Conservation (phyloP, 2,113 vertebrate species). For the Lonchura striata region DNA sequence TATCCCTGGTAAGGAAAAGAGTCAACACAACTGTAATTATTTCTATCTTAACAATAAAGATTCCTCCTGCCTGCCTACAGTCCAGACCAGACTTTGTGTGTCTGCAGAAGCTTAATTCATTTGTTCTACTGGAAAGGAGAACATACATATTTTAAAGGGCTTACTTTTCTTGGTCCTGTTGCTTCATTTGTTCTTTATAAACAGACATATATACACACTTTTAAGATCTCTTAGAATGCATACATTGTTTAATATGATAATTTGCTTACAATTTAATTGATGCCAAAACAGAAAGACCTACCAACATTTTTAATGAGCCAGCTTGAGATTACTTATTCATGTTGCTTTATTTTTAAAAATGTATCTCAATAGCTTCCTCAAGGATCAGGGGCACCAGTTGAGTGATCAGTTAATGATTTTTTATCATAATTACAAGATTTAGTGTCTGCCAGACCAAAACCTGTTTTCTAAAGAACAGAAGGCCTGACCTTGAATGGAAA, state of each 20-base stretch:
- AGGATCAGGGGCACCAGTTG: background rate
- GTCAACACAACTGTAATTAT: background rate
- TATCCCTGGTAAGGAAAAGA: background rate
- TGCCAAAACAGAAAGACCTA: background rate
- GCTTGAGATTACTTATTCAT: background rate
- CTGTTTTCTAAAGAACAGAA: slow-evolving; percentile 45
- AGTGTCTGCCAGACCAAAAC: slow-evolving; percentile 36
- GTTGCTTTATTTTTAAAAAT: background rate
- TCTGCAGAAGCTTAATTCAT: background rate
- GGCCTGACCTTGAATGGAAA: slow-evolving; percentile 44
- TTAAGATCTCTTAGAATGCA: background rate
- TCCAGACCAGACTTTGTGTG: background rate
- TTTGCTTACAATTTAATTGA: background rate
- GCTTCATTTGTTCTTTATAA: background rate
- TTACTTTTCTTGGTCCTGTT: background rate
- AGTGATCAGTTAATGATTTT: slow-evolving; percentile 56
- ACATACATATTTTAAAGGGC: background rate
- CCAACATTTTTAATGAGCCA: background rate
- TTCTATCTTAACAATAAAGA: background rate
- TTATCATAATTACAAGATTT: slow-evolving; percentile 57
- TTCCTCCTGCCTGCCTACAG: background rate
- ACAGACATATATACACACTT: background rate
- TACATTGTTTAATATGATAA: background rate
- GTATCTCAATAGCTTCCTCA: slow-evolving; percentile 2
- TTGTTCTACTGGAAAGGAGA: background rate